Evolutionary conservation across 2,797 vertebrate genomes (phyloP).

Genomic region (Cynopterus sphinx): DNA sequence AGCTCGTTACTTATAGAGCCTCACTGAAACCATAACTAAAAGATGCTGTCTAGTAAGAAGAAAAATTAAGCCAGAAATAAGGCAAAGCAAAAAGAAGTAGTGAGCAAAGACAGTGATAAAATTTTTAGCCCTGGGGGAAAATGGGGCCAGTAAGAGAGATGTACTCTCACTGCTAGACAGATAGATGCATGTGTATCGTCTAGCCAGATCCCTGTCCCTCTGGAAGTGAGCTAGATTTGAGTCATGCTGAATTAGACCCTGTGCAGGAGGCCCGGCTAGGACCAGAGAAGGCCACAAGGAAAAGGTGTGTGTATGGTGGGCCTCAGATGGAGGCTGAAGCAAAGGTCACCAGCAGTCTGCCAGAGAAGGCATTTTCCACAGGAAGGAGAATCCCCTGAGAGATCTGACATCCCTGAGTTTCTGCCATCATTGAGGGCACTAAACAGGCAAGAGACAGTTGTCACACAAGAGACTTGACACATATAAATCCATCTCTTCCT

Average conservation of each 20-base stretch:
- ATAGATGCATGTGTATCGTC: neutral
- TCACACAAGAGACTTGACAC: neutral
- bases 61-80: conserved; percentile 5
- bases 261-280: neutral
- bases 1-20: neutral
- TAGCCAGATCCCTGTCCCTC: neutral
- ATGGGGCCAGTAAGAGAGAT: neutral
- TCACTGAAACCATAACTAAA: neutral
- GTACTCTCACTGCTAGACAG: neutral
- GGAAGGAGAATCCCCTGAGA: neutral
- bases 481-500: neutral
- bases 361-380: neutral
- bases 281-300: neutral
- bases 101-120: neutral
- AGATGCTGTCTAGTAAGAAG: neutral
- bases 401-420: neutral
- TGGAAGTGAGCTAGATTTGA: neutral
- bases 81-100: neutral
- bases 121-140: too few relatives aligned
- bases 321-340: neutral
- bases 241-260: neutral
- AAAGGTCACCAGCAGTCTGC: neutral
- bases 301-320: neutral
- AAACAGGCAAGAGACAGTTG: neutral
- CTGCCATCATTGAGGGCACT: neutral